A percentile compares a stretch with the other conserved stretches of the same genome.
phyloP scores from a whole-genome alignment of 2,888 invertebrate species.

The Dicyrtoma fusca region DNA sequence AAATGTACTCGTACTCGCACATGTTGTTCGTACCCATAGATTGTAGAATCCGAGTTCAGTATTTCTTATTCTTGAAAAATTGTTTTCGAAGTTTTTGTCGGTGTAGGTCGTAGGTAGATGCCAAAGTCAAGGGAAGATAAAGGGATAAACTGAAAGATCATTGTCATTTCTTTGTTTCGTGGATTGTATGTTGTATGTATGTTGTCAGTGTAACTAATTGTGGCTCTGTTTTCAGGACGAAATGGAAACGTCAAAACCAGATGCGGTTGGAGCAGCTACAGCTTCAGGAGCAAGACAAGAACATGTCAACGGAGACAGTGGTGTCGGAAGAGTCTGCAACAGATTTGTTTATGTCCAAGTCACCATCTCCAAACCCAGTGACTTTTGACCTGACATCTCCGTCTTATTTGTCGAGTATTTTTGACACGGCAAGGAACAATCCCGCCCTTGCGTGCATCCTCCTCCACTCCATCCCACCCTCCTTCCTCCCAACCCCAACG shows the following conservation, averaged over 20 bases:
- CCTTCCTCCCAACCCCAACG: conserved; percentile 14
- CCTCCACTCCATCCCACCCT: conserved; percentile 43
- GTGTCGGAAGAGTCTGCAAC: conserved; percentile 32
- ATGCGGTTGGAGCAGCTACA: conserved; percentile 81
- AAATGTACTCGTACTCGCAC: too few relatives aligned
- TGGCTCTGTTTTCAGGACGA: conserved; percentile 59
- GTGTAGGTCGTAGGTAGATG: too few relatives aligned
- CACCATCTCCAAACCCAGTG: conserved; percentile 23
- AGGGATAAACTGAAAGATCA: not conserved
- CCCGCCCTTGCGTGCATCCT: conserved; percentile 49
- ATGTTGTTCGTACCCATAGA: too few relatives aligned
- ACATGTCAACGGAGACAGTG: conserved; percentile 16
- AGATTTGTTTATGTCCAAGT: conserved; percentile 34
- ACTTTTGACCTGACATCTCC: conserved; percentile 39
- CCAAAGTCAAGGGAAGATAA: not conserved
- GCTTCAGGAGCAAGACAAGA: conserved; percentile 66
- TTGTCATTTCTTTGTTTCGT: not conserved
- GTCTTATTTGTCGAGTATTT: conserved; percentile 49
- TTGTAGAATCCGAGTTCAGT: too few relatives aligned
- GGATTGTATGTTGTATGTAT: not conserved
- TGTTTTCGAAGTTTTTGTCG: not conserved
- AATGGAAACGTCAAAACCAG: conserved; percentile 71
- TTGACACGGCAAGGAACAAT: conserved; percentile 48
- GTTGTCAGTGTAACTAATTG: conserved; percentile 8
- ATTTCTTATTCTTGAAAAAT: not conserved